Percentiles rank a stretch among this genome's conserved stretches.
phyloP scores from a whole-genome alignment of 2,888 invertebrate genomes.

The Drosophila ochracea region DNA sequence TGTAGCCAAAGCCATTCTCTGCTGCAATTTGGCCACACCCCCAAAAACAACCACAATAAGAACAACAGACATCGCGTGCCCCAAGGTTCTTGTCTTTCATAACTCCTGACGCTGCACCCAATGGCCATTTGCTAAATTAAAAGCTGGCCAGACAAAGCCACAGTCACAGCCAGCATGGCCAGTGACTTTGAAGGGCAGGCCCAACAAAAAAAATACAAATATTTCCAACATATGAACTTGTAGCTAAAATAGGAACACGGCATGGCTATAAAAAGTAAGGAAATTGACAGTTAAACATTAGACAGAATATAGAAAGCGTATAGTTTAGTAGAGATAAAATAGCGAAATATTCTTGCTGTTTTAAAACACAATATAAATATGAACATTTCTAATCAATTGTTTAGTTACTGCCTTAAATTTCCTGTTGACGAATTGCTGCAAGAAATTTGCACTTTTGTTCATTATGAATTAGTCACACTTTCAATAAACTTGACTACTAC shows the following conservation, averaged over 20 bases:
- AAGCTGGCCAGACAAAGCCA: constrained; percentile 34
- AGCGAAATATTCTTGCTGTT: not conserved
- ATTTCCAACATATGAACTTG: constrained; percentile 8
- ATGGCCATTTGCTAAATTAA: constrained; percentile 54
- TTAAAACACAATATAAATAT: not conserved
- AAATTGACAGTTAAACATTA: not conserved
- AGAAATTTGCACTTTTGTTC: not conserved
- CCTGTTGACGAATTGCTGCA: constrained; percentile 8
- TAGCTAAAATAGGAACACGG: not conserved
- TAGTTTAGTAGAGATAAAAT: not conserved
- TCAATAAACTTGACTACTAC: not conserved
- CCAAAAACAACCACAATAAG: constrained; percentile 24
- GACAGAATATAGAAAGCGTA: not conserved
- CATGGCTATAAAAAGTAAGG: not conserved
- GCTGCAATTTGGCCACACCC: constrained; percentile 50
- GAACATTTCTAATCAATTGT: not conserved
- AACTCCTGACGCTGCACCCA: constrained; percentile 60
- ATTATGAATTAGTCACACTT: constrained; percentile 27
- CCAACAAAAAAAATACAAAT: constrained; percentile 21
- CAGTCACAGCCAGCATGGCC: constrained; percentile 30
- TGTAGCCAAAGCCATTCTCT: constrained; percentile 15
- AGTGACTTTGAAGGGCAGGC: constrained; percentile 49
- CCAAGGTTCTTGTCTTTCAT: constrained; percentile 53
- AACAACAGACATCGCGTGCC: constrained; percentile 50
- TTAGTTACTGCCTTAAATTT: not conserved